These are phyloP conservation scores for Emydoidea blandingii DNA, from an alignment of 2,797 vertebrate genomes.

Conservation along the genomic window DNA sequence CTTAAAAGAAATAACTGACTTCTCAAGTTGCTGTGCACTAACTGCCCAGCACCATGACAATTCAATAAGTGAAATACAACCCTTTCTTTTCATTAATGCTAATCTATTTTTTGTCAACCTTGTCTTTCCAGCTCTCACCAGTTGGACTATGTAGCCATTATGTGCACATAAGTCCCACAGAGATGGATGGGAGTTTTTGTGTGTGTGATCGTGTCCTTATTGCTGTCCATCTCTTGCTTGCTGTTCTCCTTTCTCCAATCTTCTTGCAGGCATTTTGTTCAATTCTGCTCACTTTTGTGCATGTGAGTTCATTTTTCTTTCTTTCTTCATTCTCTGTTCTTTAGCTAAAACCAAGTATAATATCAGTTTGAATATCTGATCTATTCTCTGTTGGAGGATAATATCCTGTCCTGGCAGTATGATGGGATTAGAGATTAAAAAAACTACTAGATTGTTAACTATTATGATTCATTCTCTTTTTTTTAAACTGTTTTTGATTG, in stretches of 20 bases:
- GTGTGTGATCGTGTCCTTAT: neutral
- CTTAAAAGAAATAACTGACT: neutral
- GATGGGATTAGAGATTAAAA: neutral
- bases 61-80: constrained; percentile 30
- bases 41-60: neutral
- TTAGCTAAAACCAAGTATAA: neutral
- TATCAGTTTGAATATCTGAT: neutral
- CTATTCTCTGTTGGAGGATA: neutral
- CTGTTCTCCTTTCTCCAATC: neutral
- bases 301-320: neutral
- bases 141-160: neutral
- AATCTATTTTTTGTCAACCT: neutral
- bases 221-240: neutral
- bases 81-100: constrained; percentile 19
- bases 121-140: neutral
- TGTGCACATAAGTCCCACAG: neutral
- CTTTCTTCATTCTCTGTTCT: neutral
- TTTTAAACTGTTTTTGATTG: neutral
- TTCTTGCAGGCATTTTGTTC: neutral
- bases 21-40: neutral
- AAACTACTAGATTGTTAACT: neutral
- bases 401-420: neutral
- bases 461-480: neutral
- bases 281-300: neutral
- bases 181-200: neutral